Conservation (phyloP, 2,888 invertebrate species). For the Andrena chrysosceles region DNA sequence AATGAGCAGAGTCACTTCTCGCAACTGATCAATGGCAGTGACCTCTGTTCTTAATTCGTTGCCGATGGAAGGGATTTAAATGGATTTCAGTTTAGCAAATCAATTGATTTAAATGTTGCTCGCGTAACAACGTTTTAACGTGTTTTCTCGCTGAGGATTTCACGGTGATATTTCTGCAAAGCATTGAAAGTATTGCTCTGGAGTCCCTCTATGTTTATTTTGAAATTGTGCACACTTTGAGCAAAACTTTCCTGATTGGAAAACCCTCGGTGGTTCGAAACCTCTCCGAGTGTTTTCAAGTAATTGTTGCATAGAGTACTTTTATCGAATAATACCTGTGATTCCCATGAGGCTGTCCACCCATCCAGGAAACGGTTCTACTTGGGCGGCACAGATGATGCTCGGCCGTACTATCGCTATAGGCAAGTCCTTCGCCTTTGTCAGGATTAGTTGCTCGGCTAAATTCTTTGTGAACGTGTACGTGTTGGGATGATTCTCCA, state of each 20-base stretch:
- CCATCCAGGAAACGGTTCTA: conserved; percentile 96
- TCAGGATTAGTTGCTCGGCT: conserved; percentile 95
- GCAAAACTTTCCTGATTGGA: no score
- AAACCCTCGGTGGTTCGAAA: no score
- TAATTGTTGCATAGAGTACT: background rate
- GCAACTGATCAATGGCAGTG: background rate
- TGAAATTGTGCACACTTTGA: no score
- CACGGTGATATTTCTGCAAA: no score
- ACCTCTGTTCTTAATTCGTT: background rate
- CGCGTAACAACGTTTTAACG: no score
- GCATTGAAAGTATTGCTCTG: no score
- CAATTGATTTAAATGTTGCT: background rate
- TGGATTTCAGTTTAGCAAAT: background rate
- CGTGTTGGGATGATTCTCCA: conserved; percentile 97
- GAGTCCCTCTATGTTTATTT: no score
- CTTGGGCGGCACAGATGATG: conserved; percentile 92
- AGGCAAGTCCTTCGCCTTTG: conserved; percentile 92
- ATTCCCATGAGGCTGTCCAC: conserved; percentile 99
- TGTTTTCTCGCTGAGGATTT: no score
- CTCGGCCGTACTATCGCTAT: conserved; percentile 98
- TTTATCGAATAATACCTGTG: conserved; percentile 88
- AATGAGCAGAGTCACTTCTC: background rate
- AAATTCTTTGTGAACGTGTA: conserved; percentile 99
- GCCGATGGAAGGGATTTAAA: background rate
- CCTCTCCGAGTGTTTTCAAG: no score